phyloP scores from a whole-genome alignment of 2,797 vertebrate species.

The Prunella strophiata region DNA sequence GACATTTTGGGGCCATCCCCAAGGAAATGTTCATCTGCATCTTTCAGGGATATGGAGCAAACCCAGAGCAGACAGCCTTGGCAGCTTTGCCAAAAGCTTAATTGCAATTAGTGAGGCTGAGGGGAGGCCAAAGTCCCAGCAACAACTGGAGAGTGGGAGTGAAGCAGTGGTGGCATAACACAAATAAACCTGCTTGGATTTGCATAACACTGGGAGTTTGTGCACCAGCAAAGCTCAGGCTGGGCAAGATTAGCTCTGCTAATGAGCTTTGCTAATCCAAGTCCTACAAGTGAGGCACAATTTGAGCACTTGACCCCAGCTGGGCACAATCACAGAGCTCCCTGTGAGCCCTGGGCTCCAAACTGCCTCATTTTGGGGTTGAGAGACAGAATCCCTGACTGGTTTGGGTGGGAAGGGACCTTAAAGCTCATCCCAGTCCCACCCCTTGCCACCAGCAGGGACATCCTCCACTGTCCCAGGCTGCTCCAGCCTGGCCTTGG shows the following conservation, averaged over 20 bases:
- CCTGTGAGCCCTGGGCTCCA: background rate
- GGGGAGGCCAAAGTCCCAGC: background rate
- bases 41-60: background rate
- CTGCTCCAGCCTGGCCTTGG: background rate
- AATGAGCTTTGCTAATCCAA: background rate
- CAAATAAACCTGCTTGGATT: background rate
- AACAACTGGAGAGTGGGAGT: background rate
- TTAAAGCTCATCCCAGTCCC: background rate
- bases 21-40: background rate
- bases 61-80: background rate
- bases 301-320: rapidly evolving
- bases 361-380: background rate
- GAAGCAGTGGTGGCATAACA: background rate
- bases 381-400: background rate
- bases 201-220: background rate
- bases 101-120: background rate
- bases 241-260: background rate
- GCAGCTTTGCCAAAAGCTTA: slow-evolving; percentile 1
- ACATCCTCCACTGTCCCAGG: background rate
- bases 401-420: background rate
- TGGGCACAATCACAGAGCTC: background rate
- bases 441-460: too few species aligned
- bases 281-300: background rate
- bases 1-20: background rate
- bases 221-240: background rate